Evolutionary conservation across 2,888 invertebrate species (phyloP), one percentile per base, ranked within the genome.

Genomic region (Adelognathus sp.): DNA sequence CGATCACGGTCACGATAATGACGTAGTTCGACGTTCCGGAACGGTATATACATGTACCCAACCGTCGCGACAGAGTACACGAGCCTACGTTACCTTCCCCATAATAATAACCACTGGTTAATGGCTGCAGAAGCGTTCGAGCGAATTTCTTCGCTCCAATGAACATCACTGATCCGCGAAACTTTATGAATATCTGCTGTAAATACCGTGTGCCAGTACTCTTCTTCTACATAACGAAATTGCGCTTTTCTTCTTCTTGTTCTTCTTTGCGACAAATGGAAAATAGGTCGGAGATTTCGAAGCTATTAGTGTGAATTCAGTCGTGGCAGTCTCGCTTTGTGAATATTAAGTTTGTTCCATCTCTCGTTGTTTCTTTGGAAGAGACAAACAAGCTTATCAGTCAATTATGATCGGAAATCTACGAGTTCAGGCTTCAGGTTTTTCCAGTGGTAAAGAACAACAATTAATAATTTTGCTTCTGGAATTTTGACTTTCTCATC

Each of bases 1-100:
- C 33, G 24, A 60, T 60, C 33, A 50, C 18, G 33, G 70, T 70
- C 44, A 50, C 7, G 70, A 24, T 70, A 70, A 70, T 70, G 33
- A 70, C 58, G 21, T 44, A 39, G 52, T 52, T 29, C 52, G 60
- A 9, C 29, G 71, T 52, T 61, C 16, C 61, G 71, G 29, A 50
- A 71, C 71, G 50, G 36, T 71, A 39, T 71, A 16, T 50, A 24
- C 24, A n/a, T n/a, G n/a, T n/a, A n/a, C n/a, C n/a, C 50, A 24
- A 41, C 46, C 24, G 29, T 11, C 52, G 41, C 24, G 36, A 24
- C n/a, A 44, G 18, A n/a, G n/a, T 56, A 39, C 29, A 50, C 63
- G 77, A 16, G 67, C 46, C 24, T 24, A 36, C 41, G 36, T 1
- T 50, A 21, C 50, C 50, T 50, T 50, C 18, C 21, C 50, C 21